Base-by-base conservation (phyloP, 92 coral and sea anemone genomes). In the Palythoa heliodiscus region DNA sequence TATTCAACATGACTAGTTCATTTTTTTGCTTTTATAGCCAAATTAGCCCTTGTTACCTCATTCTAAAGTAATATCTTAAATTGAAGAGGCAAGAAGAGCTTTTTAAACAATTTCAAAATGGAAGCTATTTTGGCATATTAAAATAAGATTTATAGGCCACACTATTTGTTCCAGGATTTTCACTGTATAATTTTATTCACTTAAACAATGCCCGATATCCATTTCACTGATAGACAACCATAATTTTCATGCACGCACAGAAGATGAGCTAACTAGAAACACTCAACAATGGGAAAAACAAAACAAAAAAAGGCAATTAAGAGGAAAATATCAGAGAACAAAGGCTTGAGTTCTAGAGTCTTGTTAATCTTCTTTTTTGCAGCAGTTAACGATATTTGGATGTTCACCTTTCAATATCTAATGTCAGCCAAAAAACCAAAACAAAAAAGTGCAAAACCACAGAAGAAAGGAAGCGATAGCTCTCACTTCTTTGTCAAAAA, bases 301-400 rank as follows among this genome's bases (percentile, higher is more conserved):
- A 57, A 57, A 57, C 50, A 8, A 19, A 1, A 19, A 22, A 5
- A 22, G 16, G 25, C 16, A 5, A 63, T 5, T 8, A 5, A 82
- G 43, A 40, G 11, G 63, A 69, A 66, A 29, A 68, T 29, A 68
- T n/a, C 86, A 15, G 40, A 68, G 77, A 82, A 82, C 37, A 15
- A 82, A 82, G 86, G 86, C 69, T 82, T 82, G 66, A 64, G 75
- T 24, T 64, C 12, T 22, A 40, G 73, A 54, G 6, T 76, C 1
- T 19, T 54, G 25, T 37, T 43, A 38, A 1, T 19, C 37, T 43
- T 20, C 66, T 37, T 79, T 43, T 43, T 43, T 43, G 50, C 50
- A 43, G 8, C 9, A 12, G 4, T 16, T 23, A 39, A 29, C 52
- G 29, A 10, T 14, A 12, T 43, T 55, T 40, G 52, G 52, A 29